Percentiles rank a stretch among this genome's conserved stretches.
These are phyloP conservation scores for Phengaris alcon DNA, from an alignment of 2,888 invertebrate species.

Conservation along the genomic window DNA sequence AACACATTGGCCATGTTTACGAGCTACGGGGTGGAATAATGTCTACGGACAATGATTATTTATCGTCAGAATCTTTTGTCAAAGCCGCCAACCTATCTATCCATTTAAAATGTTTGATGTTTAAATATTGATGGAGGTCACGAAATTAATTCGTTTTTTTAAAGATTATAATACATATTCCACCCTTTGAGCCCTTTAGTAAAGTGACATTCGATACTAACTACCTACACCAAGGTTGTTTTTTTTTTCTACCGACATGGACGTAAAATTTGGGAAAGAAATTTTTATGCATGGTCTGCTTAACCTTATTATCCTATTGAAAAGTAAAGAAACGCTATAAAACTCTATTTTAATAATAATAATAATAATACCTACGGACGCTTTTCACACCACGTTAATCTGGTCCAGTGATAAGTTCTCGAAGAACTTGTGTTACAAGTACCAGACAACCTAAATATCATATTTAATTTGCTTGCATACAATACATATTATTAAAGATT, in stretches of 20 bases:
- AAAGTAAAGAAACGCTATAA: too few species aligned
- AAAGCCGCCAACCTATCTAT: constrained; percentile 48
- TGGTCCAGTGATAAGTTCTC: too few species aligned
- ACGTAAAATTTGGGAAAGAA: neutral
- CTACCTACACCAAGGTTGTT: neutral
- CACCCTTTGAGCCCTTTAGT: neutral
- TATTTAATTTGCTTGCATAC: too few species aligned
- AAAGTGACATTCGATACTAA: neutral
- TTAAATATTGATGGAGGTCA: constrained; percentile 54
- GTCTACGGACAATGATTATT: constrained; percentile 63
- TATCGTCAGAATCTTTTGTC: constrained; percentile 62
- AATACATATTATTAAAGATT: too few species aligned
- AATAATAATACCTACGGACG: too few species aligned
- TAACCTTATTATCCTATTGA: too few species aligned
- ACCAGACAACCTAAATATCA: too few species aligned
- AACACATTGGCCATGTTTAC: constrained; percentile 65
- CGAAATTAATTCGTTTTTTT: constrained; percentile 45
- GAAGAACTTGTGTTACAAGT: too few species aligned
- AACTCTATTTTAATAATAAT: too few species aligned
- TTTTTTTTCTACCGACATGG: neutral
- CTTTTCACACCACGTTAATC: too few species aligned
- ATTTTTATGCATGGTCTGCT: too few species aligned
- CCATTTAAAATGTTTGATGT: constrained; percentile 56
- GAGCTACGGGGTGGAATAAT: constrained; percentile 61
- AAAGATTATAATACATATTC: constrained; percentile 11